These are phyloP conservation scores for Tachysurus vachellii DNA, from an alignment of 2,113 vertebrate genomes.

Conservation along the genomic window DNA sequence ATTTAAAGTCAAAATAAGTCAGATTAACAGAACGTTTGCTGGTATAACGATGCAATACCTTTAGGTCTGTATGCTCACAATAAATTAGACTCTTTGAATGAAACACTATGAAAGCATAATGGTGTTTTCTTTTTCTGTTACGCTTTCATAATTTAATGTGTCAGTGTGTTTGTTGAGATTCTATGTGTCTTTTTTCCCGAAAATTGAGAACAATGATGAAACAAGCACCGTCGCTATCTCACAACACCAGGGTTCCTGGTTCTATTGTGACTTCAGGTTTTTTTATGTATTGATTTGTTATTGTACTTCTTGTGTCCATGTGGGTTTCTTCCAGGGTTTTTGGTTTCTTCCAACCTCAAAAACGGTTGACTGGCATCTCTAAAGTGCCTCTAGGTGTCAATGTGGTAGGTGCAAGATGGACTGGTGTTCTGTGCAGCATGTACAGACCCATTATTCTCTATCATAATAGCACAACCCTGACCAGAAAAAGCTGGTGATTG, in stretches of 20 bases:
- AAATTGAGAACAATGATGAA: neutral
- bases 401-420: neutral
- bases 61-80: constrained; percentile 33
- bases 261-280: neutral
- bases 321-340: neutral
- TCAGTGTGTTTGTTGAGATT: neutral
- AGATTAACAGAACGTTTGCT: constrained; percentile 28
- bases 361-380: neutral
- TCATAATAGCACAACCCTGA: neutral
- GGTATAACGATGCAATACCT: constrained; percentile 16
- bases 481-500: neutral
- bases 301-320: neutral
- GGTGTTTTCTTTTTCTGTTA: constrained; percentile 20
- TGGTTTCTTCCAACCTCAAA: neutral
- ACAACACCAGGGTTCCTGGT: neutral
- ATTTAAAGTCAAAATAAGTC: constrained; percentile 25
- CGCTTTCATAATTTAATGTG: neutral
- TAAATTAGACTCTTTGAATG: constrained; percentile 36
- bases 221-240: neutral
- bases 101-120: constrained; percentile 9
- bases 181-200: neutral
- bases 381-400: neutral
- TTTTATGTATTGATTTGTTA: neutral
- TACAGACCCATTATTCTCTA: neutral
- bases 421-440: neutral